Base-by-base conservation (phyloP, 1,140 invertebrate species). In the Bursaphelenchus mucronatus region DNA sequence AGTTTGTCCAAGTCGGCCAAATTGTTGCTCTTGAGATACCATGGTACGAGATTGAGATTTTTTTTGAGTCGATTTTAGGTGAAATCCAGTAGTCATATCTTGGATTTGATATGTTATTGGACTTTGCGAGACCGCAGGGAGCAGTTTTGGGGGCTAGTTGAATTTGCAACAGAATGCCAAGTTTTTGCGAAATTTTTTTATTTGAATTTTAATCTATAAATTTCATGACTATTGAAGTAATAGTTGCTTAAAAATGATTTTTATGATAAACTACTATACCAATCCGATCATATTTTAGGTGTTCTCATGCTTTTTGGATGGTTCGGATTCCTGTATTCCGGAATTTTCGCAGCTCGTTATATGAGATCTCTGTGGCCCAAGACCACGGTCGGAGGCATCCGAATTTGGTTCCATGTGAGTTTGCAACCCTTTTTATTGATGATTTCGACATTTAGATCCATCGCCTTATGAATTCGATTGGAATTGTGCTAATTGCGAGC, bases 371-470 rank as follows among this genome's bases (percentile, higher is more conserved):
- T 43, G 17, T 70, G 70, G 70, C 69, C 70, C 5, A 54, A 71
- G 30, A 64, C 69, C 9, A 70, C 69, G 2, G 40, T 61, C 21
- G 41, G 49, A 19, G 69, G 69, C 44, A 56, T 70, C 21, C 58
- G 68, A 21, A 70, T 70, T 52, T 70, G 69, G 69, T 70, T 70
- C 45, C 69, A 72, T 54, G 69, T 70, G 63, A 51, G 61, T 53
- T 10, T 13, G 45, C 15, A 39, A 17, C 41, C 44, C 46, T 65
- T 40, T 50, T 19, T 10, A 61, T 10, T 17, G 66, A 6, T 45
- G 30, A n/a, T 10, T 64, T 15, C 66, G 64, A 44, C 21, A 19
- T 59, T 68, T 13, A 71, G 70, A 61, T 71, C 45, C 69, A 71
- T 41, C 69, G 69, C 6, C 68, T 51, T 15, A 49, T 71, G 11